Evolutionary conservation across 2,113 vertebrate genomes (phyloP), one percentile per base, ranked within the genome.

Genomic region (Addax nasomaculatus): DNA sequence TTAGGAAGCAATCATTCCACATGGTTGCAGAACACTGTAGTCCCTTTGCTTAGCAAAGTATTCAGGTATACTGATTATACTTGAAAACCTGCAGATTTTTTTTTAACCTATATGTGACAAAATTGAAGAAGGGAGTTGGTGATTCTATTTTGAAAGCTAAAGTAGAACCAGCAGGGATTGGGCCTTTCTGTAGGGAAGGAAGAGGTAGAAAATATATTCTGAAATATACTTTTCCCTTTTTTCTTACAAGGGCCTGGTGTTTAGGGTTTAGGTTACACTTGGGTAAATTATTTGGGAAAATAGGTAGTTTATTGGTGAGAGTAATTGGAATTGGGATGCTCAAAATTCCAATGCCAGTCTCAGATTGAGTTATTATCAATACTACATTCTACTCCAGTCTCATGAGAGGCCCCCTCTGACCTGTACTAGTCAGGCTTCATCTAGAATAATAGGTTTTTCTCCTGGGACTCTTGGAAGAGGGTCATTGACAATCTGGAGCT

Each of bases 81-180:
- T 84, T 90, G 80, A 97, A 96, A 95, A 90, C 23, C 58, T 53
- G 15, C 23, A 92, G 62, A 43, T 89, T 88, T 14, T 85, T 85
- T 93, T 85, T 8, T 33, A 89, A 96, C 51, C 47, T 47, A 53
- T 11, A 89, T 15, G 1, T 58, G 55, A 53, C 33, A 67, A 87
- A 49, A 86, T 7, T 83, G 60, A 86, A 58, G 60, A 21, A 95
- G 62, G 16, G 67, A 81, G 78, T 33, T 85, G 27, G 10, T 45
- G 1, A 36, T 67, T 85, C 49, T 91, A 47, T 62, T 94, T 76
- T 86, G 39, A 78, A 92, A 89, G 7, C 79, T 67, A 90, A 60
- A 86, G 12, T 6, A 58, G 73, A 95, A 49, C 45, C 43, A 49
- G 43, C 92, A 79, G 36, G 27, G n/a, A 17, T 12, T n/a, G 53